These are phyloP conservation scores for Natrix natrix DNA, from an alignment of 2,797 vertebrate species.

Conservation along the genomic window DNA sequence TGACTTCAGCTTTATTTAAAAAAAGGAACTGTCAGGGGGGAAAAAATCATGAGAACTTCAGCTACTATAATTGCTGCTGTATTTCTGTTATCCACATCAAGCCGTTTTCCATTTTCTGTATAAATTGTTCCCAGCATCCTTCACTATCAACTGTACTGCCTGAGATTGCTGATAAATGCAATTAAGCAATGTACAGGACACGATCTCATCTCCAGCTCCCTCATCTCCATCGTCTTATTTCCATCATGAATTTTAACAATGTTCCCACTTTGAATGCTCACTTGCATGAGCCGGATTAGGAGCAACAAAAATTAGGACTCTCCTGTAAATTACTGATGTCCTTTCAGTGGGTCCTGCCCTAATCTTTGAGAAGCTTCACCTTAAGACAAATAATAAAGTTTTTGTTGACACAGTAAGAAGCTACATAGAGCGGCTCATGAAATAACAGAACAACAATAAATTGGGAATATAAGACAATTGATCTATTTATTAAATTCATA, in stretches of 20 bases:
- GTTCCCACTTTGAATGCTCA: background rate
- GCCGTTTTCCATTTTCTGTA: background rate
- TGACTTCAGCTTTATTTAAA: background rate
- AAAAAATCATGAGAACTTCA: background rate
- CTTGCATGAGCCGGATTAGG: background rate
- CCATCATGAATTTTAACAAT: background rate
- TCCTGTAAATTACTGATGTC: background rate
- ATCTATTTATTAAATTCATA: background rate
- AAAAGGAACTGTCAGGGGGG: background rate
- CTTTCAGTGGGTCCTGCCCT: background rate
- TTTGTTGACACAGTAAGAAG: background rate
- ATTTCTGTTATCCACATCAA: background rate
- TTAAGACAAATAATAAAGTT: background rate
- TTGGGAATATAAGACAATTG: background rate
- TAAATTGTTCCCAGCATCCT: background rate
- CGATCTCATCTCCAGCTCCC: background rate
- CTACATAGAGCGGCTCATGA: background rate
- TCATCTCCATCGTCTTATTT: background rate
- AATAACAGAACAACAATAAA: background rate
- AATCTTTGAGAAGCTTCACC: background rate
- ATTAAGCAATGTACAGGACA: background rate
- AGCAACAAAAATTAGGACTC: background rate
- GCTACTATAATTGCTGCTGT: background rate
- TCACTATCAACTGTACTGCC: background rate
- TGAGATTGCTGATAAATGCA: background rate